A percentile compares a stretch with the other conserved stretches of the same genome.
Conservation (phyloP, 2,888 invertebrate species). For the Osmoderma eremita region DNA sequence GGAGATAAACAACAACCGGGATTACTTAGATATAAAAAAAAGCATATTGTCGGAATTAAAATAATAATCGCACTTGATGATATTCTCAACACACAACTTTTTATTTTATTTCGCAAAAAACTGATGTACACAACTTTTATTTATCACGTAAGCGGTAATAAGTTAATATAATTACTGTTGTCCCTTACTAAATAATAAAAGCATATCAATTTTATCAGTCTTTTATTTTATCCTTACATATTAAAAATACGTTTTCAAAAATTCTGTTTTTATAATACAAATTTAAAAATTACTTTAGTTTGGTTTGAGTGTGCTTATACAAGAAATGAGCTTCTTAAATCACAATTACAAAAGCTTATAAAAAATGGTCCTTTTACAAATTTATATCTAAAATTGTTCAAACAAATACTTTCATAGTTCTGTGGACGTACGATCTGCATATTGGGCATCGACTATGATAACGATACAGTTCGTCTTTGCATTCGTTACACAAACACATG, state of each 20-base stretch:
- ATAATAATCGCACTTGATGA: slow-evolving; percentile 14
- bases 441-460: slow-evolving; percentile 68
- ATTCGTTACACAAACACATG: slow-evolving; percentile 68
- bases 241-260: no score
- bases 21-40: slow-evolving; percentile 49
- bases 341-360: no score
- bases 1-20: slow-evolving; percentile 50
- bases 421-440: slow-evolving; percentile 68
- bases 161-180: no score
- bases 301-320: no score
- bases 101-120: not conserved
- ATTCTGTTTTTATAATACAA: no score
- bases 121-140: slow-evolving; percentile 18
- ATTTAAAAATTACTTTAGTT: no score
- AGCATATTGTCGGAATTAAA: slow-evolving; percentile 48
- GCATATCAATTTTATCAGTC: no score
- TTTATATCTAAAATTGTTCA: slow-evolving; percentile 48
- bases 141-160: slow-evolving; percentile 5
- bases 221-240: no score
- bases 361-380: not conserved
- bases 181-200: no score
- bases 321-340: no score
- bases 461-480: slow-evolving; percentile 65
- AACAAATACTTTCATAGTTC: slow-evolving; percentile 68
- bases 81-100: not conserved